Base-by-base conservation (phyloP, 2,113 vertebrate species). In the Lampris incognitus region DNA sequence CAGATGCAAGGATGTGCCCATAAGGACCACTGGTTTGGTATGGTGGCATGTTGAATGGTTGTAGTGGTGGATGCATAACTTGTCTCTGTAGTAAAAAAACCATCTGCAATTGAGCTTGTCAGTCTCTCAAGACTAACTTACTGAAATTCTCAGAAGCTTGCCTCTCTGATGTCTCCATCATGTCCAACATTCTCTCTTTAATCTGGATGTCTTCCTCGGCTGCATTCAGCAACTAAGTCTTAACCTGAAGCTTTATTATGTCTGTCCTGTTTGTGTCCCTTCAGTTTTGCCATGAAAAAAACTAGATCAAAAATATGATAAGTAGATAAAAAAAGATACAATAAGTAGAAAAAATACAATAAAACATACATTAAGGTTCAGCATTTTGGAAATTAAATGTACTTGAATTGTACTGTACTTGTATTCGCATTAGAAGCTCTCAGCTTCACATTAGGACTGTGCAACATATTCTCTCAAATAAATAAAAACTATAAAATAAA, bases 1-100 rank as follows among this genome's bases (percentile, higher is more conserved):
- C 37, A 2, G 36, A 38, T 61, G 58, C 38, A 61, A 41, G 41
- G 1, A 61, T 41, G 9, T 39, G 58, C 41, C 58, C 58, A 24
- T 24, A 24, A 24, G 24, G 24, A 24, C 24, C 24, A 24, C 58
- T 61, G 36, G 24, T 38, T 9, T 61, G 36, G 36, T 39, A 61
- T 61, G 39, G 58, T 61, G 39, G 58, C 38, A 61, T 61, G 39
- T 61, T 61, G 58, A 37, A 61, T 38, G 36, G 58, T 41, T 40
- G 38, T 61, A 39, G 58, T 41, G 58, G 39, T 61, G 58, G 37
- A 7, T 61, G 58, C 39, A 61, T 10, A 11, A 61, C 58, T 41
- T 61, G 58, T 41, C 58, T 36, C 39, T 41, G 8, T 4, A 61
- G 58, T 9, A 8, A 11, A 41, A 24, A 61, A 61, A 8, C 58